Evolutionary conservation across 2,888 invertebrate genomes (phyloP).

Genomic region (Melangyna quadrimaculata): DNA sequence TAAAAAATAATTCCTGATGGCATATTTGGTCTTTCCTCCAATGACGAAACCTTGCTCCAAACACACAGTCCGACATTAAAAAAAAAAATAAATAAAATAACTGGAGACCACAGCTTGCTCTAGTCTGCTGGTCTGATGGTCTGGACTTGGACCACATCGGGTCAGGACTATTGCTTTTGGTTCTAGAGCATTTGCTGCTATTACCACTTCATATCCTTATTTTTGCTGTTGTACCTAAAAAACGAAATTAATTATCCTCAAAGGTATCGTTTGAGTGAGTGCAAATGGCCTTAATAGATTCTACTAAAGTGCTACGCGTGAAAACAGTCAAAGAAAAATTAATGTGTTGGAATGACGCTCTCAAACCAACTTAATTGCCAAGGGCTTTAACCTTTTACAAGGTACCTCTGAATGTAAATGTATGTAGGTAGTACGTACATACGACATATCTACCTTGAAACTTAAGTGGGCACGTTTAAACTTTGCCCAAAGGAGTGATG

Average conservation of each 20-base stretch:
- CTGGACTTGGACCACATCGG: constrained; percentile 5
- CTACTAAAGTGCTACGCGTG: constrained; percentile 18
- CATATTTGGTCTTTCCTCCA: constrained; percentile 10
- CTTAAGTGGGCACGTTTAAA: not conserved
- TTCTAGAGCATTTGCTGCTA: constrained; percentile 10
- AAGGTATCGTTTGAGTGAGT: constrained; percentile 60
- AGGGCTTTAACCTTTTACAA: constrained; percentile 1
- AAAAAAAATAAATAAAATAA: not conserved
- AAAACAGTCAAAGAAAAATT: constrained; percentile 29
- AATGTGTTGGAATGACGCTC: constrained; percentile 35
- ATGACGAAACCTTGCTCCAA: constrained; percentile 36
- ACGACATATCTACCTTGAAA: no score
- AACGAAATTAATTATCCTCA: constrained; percentile 51
- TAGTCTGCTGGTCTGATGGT: not conserved
- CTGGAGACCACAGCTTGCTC: not conserved
- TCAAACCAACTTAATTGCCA: constrained; percentile 55
- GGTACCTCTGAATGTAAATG: no score
- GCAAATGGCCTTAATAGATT: constrained; percentile 40
- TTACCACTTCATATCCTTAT: constrained; percentile 17
- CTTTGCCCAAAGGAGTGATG: constrained; percentile 37
- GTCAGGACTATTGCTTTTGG: constrained; percentile 25
- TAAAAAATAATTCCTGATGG: constrained; percentile 3
- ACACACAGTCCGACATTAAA: constrained; percentile 1
- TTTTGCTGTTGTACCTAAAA: constrained; percentile 15
- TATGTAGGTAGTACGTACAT: no score